phyloP scores from a whole-genome alignment of 2,113 vertebrate genomes.

The Ameiurus melas region DNA sequence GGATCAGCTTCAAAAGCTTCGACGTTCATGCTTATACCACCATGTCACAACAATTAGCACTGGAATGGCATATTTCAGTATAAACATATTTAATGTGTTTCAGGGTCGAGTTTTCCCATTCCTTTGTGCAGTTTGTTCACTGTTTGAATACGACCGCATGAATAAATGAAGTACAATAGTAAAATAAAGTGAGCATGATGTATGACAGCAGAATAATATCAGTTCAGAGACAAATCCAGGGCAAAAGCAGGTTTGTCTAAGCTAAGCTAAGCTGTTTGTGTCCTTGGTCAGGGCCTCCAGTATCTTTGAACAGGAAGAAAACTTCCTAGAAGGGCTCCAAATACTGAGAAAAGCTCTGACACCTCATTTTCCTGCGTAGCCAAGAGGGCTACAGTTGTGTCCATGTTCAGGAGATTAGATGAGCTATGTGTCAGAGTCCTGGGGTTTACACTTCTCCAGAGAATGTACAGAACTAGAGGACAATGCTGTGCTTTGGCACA shows the following conservation, averaged over 20 bases:
- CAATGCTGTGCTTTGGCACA: not conserved
- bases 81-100: not conserved
- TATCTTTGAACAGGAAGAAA: conserved; percentile 26
- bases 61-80: not conserved
- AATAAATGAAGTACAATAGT: not conserved
- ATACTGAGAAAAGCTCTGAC: conserved; percentile 15
- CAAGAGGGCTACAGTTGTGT: not conserved
- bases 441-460: conserved; percentile 22
- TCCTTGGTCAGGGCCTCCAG: not conserved
- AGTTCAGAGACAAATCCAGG: not conserved
- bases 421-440: conserved; percentile 18
- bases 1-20: too few species aligned
- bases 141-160: not conserved
- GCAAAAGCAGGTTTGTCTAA: not conserved
- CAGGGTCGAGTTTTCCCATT: not conserved
- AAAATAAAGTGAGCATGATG: not conserved
- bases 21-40: not conserved
- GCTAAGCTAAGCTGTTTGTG: not conserved
- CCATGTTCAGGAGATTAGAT: conserved; percentile 10
- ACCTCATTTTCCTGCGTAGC: not conserved
- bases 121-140: not conserved
- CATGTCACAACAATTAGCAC: not conserved
- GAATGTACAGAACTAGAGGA: not conserved
- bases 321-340: conserved; percentile 29
- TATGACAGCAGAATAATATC: not conserved